Base-by-base conservation (phyloP, 92 coral and sea anemone species). In the Zoanthus solanderi region DNA sequence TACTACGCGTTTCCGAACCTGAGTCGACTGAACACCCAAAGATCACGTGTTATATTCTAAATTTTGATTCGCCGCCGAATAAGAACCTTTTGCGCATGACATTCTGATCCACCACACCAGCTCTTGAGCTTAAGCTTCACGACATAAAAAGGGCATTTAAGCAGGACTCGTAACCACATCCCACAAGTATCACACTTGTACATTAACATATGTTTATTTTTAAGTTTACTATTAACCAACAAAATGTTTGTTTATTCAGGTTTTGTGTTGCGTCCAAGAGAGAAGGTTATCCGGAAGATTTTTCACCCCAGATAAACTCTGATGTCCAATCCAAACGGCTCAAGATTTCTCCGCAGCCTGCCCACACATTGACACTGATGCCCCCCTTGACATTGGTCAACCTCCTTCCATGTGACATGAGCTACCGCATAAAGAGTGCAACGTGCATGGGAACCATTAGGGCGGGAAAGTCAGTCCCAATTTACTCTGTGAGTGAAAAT, bases 221-320 rank as follows among this genome's bases (percentile, higher is more conserved):
- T 11, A 50, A 50, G 56, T 12, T 42, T 72, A 13, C 28, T 72
- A 7, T 47, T 3, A 75, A 75, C 32, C 54, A 46, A 47, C 6
- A 54, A 17, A 6, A 16, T 16, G 5, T 46, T 46, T 29, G 0
- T 18, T 67, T 17, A 57, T 61, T 15, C 76, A 97, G 99, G 80
- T 97, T 94, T 60, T 97, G 98, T 87, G 94, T 94, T 18, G 94
- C 98, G 0, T 97, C 94, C 3, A 93, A 90, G 83, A 90, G 99
- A 30, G 99, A 97, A 66, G 99, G 99, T 0, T 97, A 92, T 66
- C 98, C 99, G 0, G 95, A 93, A 65, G 99, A 96, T 74, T 88
- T 69, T 48, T 85, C 84, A 63, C 87, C 92, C 11, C 67, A 81
- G 13, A 73, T 54, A 54, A 88, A 78, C 32, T 87, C 89, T 7